phyloP scores from a whole-genome alignment of 2,113 vertebrate genomes.

The Tringa solitaria region DNA sequence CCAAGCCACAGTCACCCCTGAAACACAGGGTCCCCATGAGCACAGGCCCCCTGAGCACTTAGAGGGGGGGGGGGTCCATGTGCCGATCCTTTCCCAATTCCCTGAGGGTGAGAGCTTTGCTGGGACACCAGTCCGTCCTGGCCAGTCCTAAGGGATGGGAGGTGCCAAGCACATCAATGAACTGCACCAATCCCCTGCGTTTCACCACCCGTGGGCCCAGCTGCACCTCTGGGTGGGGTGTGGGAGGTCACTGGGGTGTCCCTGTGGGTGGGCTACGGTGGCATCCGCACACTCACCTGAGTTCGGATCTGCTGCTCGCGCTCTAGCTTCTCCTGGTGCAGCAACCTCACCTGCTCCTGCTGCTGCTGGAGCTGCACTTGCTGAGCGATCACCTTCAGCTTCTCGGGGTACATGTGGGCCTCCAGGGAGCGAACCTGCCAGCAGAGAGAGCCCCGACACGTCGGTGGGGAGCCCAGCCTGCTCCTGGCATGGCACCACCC shows the following conservation, averaged over 20 bases:
- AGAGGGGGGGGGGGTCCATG: fast-evolving
- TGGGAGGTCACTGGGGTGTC: fast-evolving
- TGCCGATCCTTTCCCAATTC: not conserved
- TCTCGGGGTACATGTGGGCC: slow-evolving; percentile 95
- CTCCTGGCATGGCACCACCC: fast-evolving
- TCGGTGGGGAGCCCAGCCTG: not conserved
- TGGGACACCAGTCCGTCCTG: fast-evolving
- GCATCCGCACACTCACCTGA: slow-evolving; percentile 74
- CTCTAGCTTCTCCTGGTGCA: slow-evolving; percentile 87
- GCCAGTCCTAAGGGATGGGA: not conserved
- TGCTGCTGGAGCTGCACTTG: slow-evolving; percentile 91
- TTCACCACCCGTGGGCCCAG: fast-evolving
- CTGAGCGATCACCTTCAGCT: slow-evolving; percentile 92
- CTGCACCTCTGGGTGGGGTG: no score
- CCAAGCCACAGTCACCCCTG: not conserved
- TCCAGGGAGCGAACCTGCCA: slow-evolving; percentile 90
- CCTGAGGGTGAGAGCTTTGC: not conserved
- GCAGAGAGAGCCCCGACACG: not conserved
- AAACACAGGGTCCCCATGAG: fast-evolving
- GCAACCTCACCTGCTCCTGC: slow-evolving; percentile 85
- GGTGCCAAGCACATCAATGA: fast-evolving
- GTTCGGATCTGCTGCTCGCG: slow-evolving; percentile 81
- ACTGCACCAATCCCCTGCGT: fast-evolving
- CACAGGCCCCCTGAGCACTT: not conserved
- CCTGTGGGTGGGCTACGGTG: not conserved